Conservation (phyloP, 1,140 invertebrate genomes). For the Drosophila gunungcola region DNA sequence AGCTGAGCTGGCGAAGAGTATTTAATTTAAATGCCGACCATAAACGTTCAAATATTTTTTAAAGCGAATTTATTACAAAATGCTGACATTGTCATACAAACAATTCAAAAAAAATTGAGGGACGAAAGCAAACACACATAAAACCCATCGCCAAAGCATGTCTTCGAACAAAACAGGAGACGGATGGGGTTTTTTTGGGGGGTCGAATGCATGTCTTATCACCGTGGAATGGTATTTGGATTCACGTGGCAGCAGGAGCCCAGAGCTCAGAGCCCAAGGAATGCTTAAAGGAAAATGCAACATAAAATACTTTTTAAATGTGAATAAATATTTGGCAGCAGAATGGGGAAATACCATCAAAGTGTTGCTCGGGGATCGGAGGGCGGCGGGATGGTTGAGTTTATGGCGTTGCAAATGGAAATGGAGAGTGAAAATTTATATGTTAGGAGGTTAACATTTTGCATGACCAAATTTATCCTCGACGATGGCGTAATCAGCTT, state of each 20-base stretch:
- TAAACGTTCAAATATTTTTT: constrained; percentile 74
- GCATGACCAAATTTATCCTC: constrained; percentile 24
- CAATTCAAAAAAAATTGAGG: constrained; percentile 44
- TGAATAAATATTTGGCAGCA: constrained; percentile 71
- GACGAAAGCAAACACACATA: constrained; percentile 57
- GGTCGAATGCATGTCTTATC: constrained; percentile 74
- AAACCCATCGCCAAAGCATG: constrained; percentile 38
- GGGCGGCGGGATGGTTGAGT: not conserved
- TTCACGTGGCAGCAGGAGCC: constrained; percentile 27
- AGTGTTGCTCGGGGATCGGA: constrained; percentile 6
- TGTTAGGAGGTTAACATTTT: constrained; percentile 35
- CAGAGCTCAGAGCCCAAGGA: constrained; percentile 26
- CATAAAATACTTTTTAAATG: constrained; percentile 81
- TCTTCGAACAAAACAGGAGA: not conserved
- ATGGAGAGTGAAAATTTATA: constrained; percentile 47
- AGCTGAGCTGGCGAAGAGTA: constrained; percentile 45
- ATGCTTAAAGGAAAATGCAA: constrained; percentile 72
- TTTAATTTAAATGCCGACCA: constrained; percentile 73
- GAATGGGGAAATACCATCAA: constrained; percentile 34
- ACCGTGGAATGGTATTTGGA: constrained; percentile 53
- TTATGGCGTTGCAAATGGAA: constrained; percentile 39
- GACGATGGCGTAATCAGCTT: not conserved
- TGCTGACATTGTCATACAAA: constrained; percentile 77
- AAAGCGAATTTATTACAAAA: constrained; percentile 75
- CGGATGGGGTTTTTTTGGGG: constrained; percentile 2